Percentiles rank a stretch among this genome's conserved stretches.
phyloP scores from a whole-genome alignment of 2,888 invertebrate species.

The Tholera decimalis region DNA sequence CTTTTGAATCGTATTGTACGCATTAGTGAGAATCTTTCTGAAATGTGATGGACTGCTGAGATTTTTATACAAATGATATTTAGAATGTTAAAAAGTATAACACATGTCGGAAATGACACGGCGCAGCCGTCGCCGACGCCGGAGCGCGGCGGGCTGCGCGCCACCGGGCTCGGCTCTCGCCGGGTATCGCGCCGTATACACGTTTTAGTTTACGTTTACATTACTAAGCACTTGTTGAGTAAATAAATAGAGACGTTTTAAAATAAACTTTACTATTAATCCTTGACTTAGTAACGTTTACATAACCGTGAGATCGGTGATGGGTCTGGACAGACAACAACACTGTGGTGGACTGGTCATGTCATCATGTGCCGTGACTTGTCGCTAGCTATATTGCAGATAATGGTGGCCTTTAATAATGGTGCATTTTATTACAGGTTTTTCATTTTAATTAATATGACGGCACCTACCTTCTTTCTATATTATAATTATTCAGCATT shows the following conservation, averaged over 20 bases:
- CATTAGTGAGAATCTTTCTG: constrained; percentile 52
- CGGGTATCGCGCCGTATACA: constrained; percentile 74
- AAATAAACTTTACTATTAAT: constrained; percentile 88
- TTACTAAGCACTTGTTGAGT: constrained; percentile 89
- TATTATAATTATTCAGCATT: no score
- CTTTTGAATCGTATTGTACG: constrained; percentile 29
- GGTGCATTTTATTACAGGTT: no score
- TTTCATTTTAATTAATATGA: no score
- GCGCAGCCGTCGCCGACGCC: constrained; percentile 66
- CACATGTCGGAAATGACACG: constrained; percentile 74
- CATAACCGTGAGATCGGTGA: constrained; percentile 82
- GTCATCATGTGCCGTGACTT: constrained; percentile 18
- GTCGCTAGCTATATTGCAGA: constrained; percentile 38
- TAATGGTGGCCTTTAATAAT: background rate
- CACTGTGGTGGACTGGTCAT: constrained; percentile 45
- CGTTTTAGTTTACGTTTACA: constrained; percentile 85
- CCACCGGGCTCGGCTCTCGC: constrained; percentile 76
- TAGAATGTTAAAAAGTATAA: constrained; percentile 72
- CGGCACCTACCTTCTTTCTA: no score
- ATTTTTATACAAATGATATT: constrained; percentile 67
- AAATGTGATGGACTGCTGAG: constrained; percentile 59
- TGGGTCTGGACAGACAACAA: constrained; percentile 62
- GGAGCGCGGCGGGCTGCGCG: constrained; percentile 60
- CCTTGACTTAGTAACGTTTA: constrained; percentile 86
- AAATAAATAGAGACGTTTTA: constrained; percentile 89